Evolutionary conservation across 2,113 vertebrate genomes (phyloP), one percentile per base, ranked within the genome.

Genomic region (Pteruthius melanotis): DNA sequence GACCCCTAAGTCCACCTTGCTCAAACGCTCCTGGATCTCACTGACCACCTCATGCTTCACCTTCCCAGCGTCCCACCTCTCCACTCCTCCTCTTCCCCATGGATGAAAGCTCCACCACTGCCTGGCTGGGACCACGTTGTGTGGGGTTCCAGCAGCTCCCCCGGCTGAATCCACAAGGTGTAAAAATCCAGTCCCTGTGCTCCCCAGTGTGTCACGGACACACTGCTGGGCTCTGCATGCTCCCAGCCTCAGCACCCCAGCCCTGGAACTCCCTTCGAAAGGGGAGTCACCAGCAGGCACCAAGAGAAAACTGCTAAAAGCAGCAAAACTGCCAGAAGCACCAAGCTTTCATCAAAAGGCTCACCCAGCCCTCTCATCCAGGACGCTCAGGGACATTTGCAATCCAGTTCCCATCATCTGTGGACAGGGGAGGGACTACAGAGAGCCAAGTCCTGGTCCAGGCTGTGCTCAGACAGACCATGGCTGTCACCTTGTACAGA

Each of bases 1-100:
- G 93, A 97, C 42, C 96, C 96, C 40, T 98, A 90, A 97, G 20
- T 3, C 57, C 63, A 11, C 33, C 45, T 40, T 5, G 18, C 68
- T 87, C 0, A 1, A 47, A 53, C 84, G 49, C 37, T 93, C 56
- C 61, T 78, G 70, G 47, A 72, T 68, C 61, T 96, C 95, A 66
- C 89, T 31, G 50, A 87, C 31, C 57, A 35, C 85, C 56, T 93
- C 96, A 65, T 95, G 97, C 68, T 97, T 90, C 68, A 66, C 97
- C 83, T 84, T 86, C 60, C 83, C 49, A 24, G 24, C 3, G 11
- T 82, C 44, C 40, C 97, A 30, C 54, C 57, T 64, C 89, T 89
- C 94, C 1, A 13, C 70, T 8, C 79, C 81, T 47, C 26, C 15
- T 47, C 86, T 17, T 33, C 5, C 16, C 50, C 22, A 3, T 2